Evolutionary conservation across 2,113 vertebrate species (phyloP).

Genomic region (Gymnogyps californianus): DNA sequence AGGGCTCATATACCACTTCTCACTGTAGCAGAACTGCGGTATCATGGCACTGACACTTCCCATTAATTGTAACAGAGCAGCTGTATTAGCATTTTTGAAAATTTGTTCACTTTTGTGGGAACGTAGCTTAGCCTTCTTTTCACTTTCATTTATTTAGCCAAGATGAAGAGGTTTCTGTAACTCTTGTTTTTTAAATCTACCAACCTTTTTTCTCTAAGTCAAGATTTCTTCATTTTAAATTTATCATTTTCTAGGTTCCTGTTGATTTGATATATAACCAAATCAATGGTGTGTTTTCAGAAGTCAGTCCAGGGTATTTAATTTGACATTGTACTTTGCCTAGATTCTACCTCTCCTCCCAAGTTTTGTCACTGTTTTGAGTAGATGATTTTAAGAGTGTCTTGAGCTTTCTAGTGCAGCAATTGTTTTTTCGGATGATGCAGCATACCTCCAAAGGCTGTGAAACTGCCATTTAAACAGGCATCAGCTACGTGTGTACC

Average conservation of each 20-base stretch:
- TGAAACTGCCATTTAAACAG: conserved; percentile 27
- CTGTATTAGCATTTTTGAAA: background rate
- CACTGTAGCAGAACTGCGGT: background rate
- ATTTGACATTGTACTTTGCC: background rate
- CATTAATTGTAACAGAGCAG: background rate
- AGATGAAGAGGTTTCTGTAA: background rate
- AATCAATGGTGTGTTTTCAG: background rate
- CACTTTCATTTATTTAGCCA: background rate
- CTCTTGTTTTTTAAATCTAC: background rate
- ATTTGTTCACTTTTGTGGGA: background rate
- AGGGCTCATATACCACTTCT: background rate
- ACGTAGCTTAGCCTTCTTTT: background rate
- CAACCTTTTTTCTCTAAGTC: background rate
- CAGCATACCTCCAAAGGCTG: background rate
- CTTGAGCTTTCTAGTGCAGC: background rate
- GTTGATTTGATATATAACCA: background rate
- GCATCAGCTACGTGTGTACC: background rate
- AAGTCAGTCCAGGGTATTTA: background rate
- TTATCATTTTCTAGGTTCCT: background rate
- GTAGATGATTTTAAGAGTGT: background rate
- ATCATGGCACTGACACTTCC: background rate
- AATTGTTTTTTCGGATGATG: background rate
- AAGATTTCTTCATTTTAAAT: background rate
- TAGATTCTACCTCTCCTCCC: background rate
- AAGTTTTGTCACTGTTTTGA: background rate